phyloP scores from a whole-genome alignment of 2,113 vertebrate genomes.

The Todiramphus saurophagus region DNA sequence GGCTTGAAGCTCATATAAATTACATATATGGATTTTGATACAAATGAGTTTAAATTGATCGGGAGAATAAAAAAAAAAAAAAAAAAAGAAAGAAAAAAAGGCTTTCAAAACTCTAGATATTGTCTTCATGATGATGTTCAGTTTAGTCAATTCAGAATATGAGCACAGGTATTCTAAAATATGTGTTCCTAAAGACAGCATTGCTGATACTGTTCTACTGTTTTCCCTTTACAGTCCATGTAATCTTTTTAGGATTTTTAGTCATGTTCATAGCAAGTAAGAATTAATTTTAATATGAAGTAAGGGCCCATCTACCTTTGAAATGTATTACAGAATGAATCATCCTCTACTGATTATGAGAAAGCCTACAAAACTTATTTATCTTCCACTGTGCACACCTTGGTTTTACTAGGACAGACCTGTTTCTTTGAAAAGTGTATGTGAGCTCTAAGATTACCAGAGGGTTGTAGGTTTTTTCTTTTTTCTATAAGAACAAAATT shows the following conservation, averaged over 20 bases:
- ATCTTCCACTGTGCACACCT: background rate
- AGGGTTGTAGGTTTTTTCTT: background rate
- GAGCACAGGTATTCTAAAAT: background rate
- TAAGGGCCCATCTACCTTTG: background rate
- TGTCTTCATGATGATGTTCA: background rate
- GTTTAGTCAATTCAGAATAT: background rate
- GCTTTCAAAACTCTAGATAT: background rate
- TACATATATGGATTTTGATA: slow-evolving; percentile 24
- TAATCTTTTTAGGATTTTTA: background rate
- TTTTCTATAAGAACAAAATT: background rate
- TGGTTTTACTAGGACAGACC: background rate
- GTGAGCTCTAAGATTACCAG: background rate
- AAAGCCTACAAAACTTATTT: background rate
- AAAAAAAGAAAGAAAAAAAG: background rate
- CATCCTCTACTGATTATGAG: background rate
- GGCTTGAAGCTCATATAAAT: slow-evolving; percentile 33
- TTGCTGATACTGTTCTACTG: background rate
- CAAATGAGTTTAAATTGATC: background rate
- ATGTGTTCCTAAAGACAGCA: background rate
- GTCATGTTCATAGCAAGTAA: background rate
- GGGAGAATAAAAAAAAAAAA: background rate
- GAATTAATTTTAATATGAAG: background rate
- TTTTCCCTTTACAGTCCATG: background rate
- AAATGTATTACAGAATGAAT: background rate
- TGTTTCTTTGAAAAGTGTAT: background rate